Conservation (phyloP, 2,113 vertebrate genomes). For the Eupsittula cactorum region DNA sequence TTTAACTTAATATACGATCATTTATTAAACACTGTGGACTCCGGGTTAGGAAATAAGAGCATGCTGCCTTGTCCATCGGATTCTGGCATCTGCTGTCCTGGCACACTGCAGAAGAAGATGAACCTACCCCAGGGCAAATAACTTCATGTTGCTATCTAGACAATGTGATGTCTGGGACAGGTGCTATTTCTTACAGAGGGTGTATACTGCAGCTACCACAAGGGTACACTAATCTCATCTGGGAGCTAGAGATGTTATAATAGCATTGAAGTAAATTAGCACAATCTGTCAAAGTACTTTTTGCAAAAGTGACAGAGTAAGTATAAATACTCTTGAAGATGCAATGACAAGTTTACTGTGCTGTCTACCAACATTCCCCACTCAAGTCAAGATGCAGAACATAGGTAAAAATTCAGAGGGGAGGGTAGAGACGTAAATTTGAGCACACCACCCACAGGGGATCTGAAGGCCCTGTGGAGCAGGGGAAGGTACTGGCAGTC, state of each 20-base stretch:
- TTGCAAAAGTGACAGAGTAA: background rate
- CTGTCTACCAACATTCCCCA: fast-evolving
- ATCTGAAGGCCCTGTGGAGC: fast-evolving
- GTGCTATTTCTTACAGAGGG: background rate
- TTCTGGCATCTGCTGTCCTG: background rate
- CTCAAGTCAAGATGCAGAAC: background rate
- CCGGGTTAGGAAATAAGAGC: background rate
- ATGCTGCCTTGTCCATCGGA: fast-evolving
- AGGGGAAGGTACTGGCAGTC: background rate
- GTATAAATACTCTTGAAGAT: fast-evolving
- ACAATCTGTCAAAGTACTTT: background rate
- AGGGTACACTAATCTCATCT: background rate
- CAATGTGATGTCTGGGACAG: background rate
- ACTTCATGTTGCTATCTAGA: background rate
- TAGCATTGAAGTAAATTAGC: background rate
- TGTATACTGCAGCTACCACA: background rate
- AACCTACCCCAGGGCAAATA: background rate
- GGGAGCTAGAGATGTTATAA: background rate
- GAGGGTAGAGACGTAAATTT: background rate
- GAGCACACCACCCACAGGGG: background rate
- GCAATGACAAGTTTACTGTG: no score
- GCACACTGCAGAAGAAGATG: background rate
- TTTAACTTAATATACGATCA: background rate
- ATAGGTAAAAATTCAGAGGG: background rate
- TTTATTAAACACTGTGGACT: background rate